Base-by-base conservation (phyloP, 2,113 vertebrate species). In the Calidris pygmaea region DNA sequence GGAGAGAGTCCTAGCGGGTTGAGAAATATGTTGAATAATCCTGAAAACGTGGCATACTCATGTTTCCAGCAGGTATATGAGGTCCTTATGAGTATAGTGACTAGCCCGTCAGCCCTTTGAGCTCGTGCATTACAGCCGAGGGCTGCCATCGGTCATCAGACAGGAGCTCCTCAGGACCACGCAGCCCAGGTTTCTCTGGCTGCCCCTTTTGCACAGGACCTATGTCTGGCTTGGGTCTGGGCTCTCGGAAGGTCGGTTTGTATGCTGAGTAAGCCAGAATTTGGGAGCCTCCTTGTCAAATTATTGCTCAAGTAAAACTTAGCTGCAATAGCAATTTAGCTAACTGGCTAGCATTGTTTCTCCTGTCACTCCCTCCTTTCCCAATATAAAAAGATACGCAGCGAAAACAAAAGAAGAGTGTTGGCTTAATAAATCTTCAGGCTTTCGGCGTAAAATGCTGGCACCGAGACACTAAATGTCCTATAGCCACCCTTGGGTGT, bases 51-150 rank as follows among this genome's bases (percentile, higher is more conserved):
- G 0, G 15, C 50, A 22, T 18, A 26, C 19, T 50, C 2, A 0
- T 66, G 21, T 68, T 83, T 15, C 29, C 35, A 60, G 50, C 32
- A 47, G 26, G 30, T 9, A 2, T 10, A 6, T 10, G 48, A 48
- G 37, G 53, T 55, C 48, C 13, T 2, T 3, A 4, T 1, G 5
- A 26, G 48, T 3, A 6, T 0, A 59, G 24, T 2, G 26, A 23
- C 52, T 4, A 14, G 23, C 11, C 12, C 39, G 7, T 4, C 63
- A 58, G 53, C 27, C 23, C 32, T 45, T 39, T 12, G 34, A 22
- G 32, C 4, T 32, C 45, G 23, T 41, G 12, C 9, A 0, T 48
- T 37, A 34, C 1, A 2, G 30, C 34, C 14, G 23, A 41, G 67
- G 14, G 34, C 6, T 71, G 91, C 55, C 27, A 18, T 26, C 13